Evolutionary conservation across 2,888 invertebrate genomes (phyloP).

Genomic region (Caenorhabditis sulstoni): DNA sequence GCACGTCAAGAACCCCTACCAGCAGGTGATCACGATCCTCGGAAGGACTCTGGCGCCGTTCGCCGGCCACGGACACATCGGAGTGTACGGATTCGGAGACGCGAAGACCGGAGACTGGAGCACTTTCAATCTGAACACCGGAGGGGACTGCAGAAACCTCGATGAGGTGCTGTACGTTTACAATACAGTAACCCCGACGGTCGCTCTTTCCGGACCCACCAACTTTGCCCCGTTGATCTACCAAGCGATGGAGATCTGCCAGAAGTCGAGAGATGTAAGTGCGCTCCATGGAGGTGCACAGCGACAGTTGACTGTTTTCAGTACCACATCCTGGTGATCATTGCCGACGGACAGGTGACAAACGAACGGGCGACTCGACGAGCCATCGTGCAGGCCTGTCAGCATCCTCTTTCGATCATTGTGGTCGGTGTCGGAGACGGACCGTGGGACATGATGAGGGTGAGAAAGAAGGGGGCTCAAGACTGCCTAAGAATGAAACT

Average conservation of each 20-base stretch:
- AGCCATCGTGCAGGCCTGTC: slow-evolving; percentile 83
- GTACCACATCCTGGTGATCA: slow-evolving; percentile 83
- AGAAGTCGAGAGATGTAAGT: slow-evolving; percentile 80
- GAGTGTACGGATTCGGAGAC: slow-evolving; percentile 83
- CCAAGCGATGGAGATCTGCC: slow-evolving; percentile 82
- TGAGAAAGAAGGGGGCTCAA: too few relatives aligned
- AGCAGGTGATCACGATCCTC: slow-evolving; percentile 82
- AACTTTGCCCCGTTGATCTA: slow-evolving; percentile 83
- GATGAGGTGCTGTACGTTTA: slow-evolving; percentile 82
- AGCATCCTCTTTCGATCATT: slow-evolving; percentile 83
- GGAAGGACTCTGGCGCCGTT: slow-evolving; percentile 82
- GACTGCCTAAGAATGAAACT: neutral
- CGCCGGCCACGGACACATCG: slow-evolving; percentile 82
- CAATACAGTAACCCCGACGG: slow-evolving; percentile 81
- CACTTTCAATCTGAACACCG: slow-evolving; percentile 81
- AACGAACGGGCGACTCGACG: slow-evolving; percentile 82
- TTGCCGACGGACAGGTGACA: slow-evolving; percentile 83
- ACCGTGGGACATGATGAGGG: slow-evolving; percentile 83
- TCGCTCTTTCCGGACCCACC: slow-evolving; percentile 83
- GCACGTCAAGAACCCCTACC: slow-evolving; percentile 82
- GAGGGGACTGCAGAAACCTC: slow-evolving; percentile 80
- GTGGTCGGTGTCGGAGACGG: slow-evolving; percentile 83
- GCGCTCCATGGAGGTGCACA: neutral
- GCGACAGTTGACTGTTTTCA: slow-evolving; percentile 57
- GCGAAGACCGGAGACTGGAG: slow-evolving; percentile 81